Conservation (phyloP, 2,113 vertebrate species). For the Paracanthobrama guichenoti region DNA sequence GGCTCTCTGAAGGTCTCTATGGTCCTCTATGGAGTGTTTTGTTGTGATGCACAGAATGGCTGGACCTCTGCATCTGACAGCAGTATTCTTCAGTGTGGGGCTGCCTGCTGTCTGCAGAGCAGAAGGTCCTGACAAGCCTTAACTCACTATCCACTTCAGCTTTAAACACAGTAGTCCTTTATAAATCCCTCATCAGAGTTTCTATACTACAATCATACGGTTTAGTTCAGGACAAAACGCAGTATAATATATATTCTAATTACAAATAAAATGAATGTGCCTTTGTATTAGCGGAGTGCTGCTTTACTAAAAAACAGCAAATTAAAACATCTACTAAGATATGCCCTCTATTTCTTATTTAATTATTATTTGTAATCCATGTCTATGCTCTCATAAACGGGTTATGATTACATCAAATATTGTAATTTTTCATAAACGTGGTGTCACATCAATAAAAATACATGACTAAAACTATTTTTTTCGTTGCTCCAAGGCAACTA, state of each 20-base stretch:
- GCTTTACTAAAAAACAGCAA: not conserved
- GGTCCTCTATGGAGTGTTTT: slow-evolving; percentile 6
- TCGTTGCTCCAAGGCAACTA: too few relatives aligned
- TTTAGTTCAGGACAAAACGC: not conserved
- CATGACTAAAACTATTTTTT: too few relatives aligned
- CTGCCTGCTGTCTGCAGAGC: slow-evolving; percentile 59
- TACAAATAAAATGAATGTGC: not conserved
- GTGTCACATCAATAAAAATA: not conserved
- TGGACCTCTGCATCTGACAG: slow-evolving; percentile 69
- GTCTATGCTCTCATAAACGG: not conserved
- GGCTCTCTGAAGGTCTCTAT: not conserved
- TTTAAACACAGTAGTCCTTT: slow-evolving; percentile 12
- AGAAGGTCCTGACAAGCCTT: slow-evolving; percentile 71
- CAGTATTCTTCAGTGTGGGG: slow-evolving; percentile 61
- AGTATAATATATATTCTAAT: not conserved
- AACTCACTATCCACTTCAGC: slow-evolving; percentile 45
- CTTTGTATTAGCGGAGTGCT: not conserved
- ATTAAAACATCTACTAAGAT: too few relatives aligned
- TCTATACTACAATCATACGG: not conserved
- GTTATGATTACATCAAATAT: not conserved
- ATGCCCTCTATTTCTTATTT: not conserved
- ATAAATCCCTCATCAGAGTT: not conserved
- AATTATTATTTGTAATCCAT: not conserved
- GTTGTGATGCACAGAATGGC: slow-evolving; percentile 32
- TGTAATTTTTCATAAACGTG: not conserved